phyloP scores from a whole-genome alignment of 2,888 invertebrate species.

The Andrena praecox region DNA sequence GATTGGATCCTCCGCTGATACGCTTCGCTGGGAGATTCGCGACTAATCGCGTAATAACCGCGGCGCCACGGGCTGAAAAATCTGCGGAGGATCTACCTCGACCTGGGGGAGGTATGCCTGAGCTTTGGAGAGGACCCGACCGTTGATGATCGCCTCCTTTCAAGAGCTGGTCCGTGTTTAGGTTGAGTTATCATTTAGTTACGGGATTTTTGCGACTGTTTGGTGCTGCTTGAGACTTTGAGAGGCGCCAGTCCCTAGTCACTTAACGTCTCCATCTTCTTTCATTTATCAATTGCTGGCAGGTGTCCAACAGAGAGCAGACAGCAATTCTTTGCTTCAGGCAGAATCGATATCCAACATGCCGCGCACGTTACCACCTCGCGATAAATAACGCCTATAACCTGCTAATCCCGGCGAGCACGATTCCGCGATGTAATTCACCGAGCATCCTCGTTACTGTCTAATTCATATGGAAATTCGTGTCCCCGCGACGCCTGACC shows the following conservation, averaged over 20 bases:
- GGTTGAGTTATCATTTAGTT: not conserved
- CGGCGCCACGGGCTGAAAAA: not conserved
- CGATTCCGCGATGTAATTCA: conserved; percentile 27
- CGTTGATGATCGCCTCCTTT: not conserved
- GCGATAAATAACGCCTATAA: conserved; percentile 30
- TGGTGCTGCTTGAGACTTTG: no score
- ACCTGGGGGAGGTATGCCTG: not conserved
- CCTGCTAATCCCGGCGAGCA: not conserved
- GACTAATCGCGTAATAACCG: conserved; percentile 19
- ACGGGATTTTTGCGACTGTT: not conserved
- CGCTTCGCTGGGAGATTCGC: not conserved
- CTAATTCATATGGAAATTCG: conserved; percentile 43
- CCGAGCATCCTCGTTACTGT: conserved; percentile 14
- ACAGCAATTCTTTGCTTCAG: no score
- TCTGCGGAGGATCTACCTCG: not conserved
- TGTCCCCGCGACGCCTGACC: not conserved
- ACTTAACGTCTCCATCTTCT: no score
- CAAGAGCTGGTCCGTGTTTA: not conserved
- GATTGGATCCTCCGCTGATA: conserved; percentile 9
- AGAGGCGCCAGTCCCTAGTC: no score
- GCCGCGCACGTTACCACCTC: not conserved
- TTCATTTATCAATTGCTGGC: no score
- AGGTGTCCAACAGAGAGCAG: no score
- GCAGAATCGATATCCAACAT: no score
- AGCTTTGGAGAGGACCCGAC: not conserved